Conservation (phyloP, 2,888 invertebrate species). For the Andrena minutula region DNA sequence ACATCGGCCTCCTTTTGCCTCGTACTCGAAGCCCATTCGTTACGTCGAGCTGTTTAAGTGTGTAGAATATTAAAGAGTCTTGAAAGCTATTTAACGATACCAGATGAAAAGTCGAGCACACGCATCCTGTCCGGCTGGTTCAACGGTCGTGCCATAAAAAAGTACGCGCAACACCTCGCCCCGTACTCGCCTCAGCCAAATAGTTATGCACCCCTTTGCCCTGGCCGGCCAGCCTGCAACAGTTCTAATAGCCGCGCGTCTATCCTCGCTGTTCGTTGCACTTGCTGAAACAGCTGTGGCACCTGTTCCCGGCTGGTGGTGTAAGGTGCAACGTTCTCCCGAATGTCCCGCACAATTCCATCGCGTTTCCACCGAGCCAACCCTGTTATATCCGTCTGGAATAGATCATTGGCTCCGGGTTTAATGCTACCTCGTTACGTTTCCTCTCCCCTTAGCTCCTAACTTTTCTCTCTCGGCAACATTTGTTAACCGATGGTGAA, state of each 20-base stretch:
- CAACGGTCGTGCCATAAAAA: slow-evolving; percentile 78
- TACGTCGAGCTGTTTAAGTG: slow-evolving; percentile 20
- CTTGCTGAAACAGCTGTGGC: slow-evolving; percentile 82
- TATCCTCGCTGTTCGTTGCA: slow-evolving; percentile 77
- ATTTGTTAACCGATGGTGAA: slow-evolving; percentile 5
- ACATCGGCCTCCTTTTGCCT: slow-evolving; percentile 41
- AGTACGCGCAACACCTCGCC: slow-evolving; percentile 66
- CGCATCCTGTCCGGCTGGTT: slow-evolving; percentile 74
- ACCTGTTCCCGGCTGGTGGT: slow-evolving; percentile 78
- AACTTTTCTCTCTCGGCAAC: not conserved
- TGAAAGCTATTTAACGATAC: slow-evolving; percentile 51
- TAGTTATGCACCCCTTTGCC: slow-evolving; percentile 81
- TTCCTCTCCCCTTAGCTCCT: not conserved
- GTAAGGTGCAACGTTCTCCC: slow-evolving; percentile 80
- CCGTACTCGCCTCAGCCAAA: slow-evolving; percentile 71
- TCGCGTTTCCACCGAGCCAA: slow-evolving; percentile 65
- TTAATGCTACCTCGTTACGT: slow-evolving; percentile 41
- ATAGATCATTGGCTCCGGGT: slow-evolving; percentile 55
- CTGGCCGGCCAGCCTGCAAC: slow-evolving; percentile 64
- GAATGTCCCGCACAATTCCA: slow-evolving; percentile 39
- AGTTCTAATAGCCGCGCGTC: slow-evolving; percentile 76
- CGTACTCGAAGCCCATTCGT: slow-evolving; percentile 9
- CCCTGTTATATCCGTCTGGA: slow-evolving; percentile 72
- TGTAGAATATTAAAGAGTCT: slow-evolving; percentile 51
- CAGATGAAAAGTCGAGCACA: slow-evolving; percentile 65